Percentiles rank a stretch among this genome's conserved stretches.
Conservation (phyloP, 2,888 invertebrate species). For the Tuta absoluta region DNA sequence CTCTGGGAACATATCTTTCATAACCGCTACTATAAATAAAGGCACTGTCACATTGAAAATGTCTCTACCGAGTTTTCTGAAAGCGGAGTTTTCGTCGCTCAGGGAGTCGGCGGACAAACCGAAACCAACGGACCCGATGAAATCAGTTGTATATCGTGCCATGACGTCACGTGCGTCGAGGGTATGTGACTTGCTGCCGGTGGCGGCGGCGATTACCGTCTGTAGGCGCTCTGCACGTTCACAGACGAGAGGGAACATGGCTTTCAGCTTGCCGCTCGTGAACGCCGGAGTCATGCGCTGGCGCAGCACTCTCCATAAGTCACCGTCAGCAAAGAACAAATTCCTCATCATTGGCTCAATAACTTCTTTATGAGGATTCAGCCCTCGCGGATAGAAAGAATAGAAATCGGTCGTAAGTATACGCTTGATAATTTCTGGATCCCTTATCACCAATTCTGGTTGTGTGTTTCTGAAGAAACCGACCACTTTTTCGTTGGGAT, state of each 20-base stretch:
- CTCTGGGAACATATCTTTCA: constrained; percentile 63
- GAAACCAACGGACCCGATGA: constrained; percentile 71
- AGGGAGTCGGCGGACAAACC: constrained; percentile 67
- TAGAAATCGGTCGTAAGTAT: constrained; percentile 37
- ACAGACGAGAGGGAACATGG: constrained; percentile 69
- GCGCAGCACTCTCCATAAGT: constrained; percentile 65
- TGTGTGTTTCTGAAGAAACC: constrained; percentile 32
- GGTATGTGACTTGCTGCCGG: constrained; percentile 42
- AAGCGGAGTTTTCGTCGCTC: constrained; percentile 63
- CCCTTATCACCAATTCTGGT: constrained; percentile 36
- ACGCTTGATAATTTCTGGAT: constrained; percentile 37
- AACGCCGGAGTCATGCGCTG: constrained; percentile 69
- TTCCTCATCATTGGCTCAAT: constrained; percentile 66
- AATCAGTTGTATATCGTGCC: constrained; percentile 72
- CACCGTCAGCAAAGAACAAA: constrained; percentile 68
- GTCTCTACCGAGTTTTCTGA: constrained; percentile 62
- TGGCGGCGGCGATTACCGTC: constrained; percentile 39
- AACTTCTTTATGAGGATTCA: constrained; percentile 38
- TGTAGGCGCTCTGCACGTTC: constrained; percentile 64
- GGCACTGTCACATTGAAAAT: constrained; percentile 59
- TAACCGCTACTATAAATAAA: constrained; percentile 50
- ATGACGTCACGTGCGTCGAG: constrained; percentile 63
- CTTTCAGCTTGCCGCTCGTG: constrained; percentile 67
- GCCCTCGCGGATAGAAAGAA: constrained; percentile 34
- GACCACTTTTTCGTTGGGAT: constrained; percentile 35